Evolutionary conservation across 2,113 vertebrate species (phyloP).

Genomic region (Microtus richardsoni): DNA sequence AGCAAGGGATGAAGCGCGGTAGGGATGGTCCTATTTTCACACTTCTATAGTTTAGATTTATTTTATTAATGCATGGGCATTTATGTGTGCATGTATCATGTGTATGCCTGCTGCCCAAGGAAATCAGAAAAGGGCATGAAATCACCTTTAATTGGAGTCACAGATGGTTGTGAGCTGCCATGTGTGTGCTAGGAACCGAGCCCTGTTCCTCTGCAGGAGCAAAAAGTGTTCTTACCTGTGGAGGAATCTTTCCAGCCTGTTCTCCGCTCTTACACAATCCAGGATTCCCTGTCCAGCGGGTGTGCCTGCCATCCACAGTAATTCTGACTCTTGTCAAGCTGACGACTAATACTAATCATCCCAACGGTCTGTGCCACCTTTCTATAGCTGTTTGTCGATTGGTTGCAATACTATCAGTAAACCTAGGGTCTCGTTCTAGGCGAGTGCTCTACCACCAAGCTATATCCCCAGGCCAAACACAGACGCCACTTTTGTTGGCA

Average conservation of each 20-base stretch:
- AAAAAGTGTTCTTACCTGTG: background rate
- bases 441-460: background rate
- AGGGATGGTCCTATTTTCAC: background rate
- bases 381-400: background rate
- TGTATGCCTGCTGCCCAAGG: background rate
- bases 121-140: background rate
- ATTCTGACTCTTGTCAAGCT: background rate
- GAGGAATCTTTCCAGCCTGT: background rate
- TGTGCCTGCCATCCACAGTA: background rate
- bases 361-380: background rate
- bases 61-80: background rate
- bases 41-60: background rate
- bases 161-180: background rate
- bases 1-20: background rate
- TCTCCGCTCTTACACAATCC: background rate
- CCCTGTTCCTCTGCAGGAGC: background rate
- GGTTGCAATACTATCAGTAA: background rate
- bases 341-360: background rate
- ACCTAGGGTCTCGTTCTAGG: background rate
- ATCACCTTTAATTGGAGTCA: background rate
- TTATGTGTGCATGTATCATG: background rate
- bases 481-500: background rate
- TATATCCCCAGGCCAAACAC: background rate
- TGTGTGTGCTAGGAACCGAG: background rate
- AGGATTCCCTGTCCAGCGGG: background rate